Base-by-base conservation (phyloP, 2,113 vertebrate genomes). In the Illadopsis cleaveri region DNA sequence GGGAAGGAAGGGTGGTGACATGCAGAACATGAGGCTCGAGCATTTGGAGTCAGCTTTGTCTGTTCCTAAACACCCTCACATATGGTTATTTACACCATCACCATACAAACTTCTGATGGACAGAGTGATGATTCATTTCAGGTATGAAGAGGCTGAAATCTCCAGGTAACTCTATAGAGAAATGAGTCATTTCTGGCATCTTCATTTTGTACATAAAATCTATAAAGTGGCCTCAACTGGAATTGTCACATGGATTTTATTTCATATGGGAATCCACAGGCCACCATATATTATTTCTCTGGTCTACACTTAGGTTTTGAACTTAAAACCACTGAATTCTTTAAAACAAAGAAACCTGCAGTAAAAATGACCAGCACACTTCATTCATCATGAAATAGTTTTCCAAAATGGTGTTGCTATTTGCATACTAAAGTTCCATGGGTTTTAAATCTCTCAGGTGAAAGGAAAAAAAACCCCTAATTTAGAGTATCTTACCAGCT, bases 1-100 rank as follows among this genome's bases (percentile, higher is more conserved):
- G 93, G 91, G 95, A 94, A 96, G 86, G 91, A 95, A 95, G 87
- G 86, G 91, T 79, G 91, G 94, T 82, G 61, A 87, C 82, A 94
- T 2, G 8, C 0, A 0, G 81, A 95, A 93, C 28, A 15, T 30
- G 69, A 72, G 45, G 40, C 77, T 65, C 22, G 6, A 78, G 73
- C 42, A 56, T 51, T 53, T 42, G 57, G 38, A 94, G 77, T 57
- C 78, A 82, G 37, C 50, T 95, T 70, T 72, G 38, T 69, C 76
- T 72, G 42, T 60, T 92, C 86, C 76, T 66, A 25, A 96, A 64
- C 30, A 79, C 45, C 27, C 37, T 87, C 27, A 45, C 2, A 28
- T 15, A 35, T 33, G 45, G 33, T 24, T 24, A 51, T 38, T 83
- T 62, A 64, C 40, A 71, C 30, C 3, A 15, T 27, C 77, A 42